Evolutionary conservation across 1,140 invertebrate genomes (phyloP).

Genomic region (Globodera rostochiensis): DNA sequence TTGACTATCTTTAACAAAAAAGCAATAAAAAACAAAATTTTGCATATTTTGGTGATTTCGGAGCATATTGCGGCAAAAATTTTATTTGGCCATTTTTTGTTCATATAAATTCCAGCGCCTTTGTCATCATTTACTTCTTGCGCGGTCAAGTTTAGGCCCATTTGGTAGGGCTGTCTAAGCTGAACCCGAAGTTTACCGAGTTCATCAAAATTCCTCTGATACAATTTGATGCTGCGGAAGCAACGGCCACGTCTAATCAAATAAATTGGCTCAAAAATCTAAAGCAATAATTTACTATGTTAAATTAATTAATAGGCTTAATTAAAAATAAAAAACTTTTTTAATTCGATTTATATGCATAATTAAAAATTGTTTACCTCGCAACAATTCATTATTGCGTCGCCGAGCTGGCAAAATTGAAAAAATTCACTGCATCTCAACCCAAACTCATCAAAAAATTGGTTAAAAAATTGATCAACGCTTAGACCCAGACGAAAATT

Average conservation of each 20-base stretch:
- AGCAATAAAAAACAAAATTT: no score
- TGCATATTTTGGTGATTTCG: no score
- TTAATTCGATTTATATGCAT: not conserved
- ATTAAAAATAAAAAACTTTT: conserved; percentile 6
- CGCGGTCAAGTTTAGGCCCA: conserved; percentile 18
- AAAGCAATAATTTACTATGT: conserved; percentile 5
- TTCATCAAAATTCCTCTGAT: conserved; percentile 40
- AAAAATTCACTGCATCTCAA: conserved; percentile 34
- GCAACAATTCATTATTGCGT: conserved; percentile 38
- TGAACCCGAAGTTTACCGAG: conserved; percentile 35
- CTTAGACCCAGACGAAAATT: conserved; percentile 10
- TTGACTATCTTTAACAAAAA: no score
- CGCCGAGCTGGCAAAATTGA: conserved; percentile 33
- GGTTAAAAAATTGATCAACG: conserved; percentile 37
- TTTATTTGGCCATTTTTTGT: no score
- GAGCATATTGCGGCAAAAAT: no score
- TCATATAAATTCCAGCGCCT: no score
- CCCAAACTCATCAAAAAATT: conserved; percentile 37
- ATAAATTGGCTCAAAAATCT: conserved; percentile 41
- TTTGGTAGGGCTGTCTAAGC: conserved; percentile 18
- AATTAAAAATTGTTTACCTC: conserved; percentile 23
- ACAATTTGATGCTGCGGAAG: conserved; percentile 32
- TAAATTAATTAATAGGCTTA: not conserved
- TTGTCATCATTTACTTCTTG: not conserved
- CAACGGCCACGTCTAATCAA: conserved; percentile 36